Conservation (phyloP, 2,888 invertebrate genomes). For the Sminthurides aquaticus region DNA sequence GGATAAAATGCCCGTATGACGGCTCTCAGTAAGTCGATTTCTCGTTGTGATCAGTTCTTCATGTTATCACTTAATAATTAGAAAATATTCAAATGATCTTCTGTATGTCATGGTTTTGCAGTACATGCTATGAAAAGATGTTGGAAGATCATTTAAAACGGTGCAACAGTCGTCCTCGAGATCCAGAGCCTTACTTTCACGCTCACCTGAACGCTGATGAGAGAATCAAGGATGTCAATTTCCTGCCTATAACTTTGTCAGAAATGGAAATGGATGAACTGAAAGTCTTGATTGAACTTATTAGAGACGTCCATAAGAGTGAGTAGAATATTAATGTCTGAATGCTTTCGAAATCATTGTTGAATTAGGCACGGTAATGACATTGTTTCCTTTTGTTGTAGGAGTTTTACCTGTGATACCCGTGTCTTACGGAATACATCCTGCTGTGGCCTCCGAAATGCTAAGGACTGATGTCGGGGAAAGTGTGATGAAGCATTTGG, state of each 20-base stretch:
- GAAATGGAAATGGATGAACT: constrained; percentile 36
- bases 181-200: constrained; percentile 33
- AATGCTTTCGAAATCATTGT: not conserved
- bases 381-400: constrained; percentile 2
- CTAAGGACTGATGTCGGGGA: constrained; percentile 43
- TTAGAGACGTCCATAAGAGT: constrained; percentile 37
- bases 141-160: constrained; percentile 48
- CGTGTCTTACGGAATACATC: constrained; percentile 44
- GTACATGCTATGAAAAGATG: constrained; percentile 47
- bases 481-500: constrained; percentile 58
- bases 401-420: constrained; percentile 38
- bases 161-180: constrained; percentile 46
- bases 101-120: too few relatives aligned
- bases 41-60: not conserved
- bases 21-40: constrained; percentile 12
- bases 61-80: too few relatives aligned
- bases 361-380: not conserved
- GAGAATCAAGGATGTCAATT: not conserved
- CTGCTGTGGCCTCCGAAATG: constrained; percentile 45
- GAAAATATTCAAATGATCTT: too few relatives aligned
- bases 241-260: not conserved
- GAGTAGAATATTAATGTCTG: constrained; percentile 6
- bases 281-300: constrained; percentile 29
- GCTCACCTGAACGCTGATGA: constrained; percentile 24
- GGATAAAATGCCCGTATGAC: constrained; percentile 19